phyloP scores from a whole-genome alignment of 2,113 vertebrate genomes.

The Pseudopodoces humilis region DNA sequence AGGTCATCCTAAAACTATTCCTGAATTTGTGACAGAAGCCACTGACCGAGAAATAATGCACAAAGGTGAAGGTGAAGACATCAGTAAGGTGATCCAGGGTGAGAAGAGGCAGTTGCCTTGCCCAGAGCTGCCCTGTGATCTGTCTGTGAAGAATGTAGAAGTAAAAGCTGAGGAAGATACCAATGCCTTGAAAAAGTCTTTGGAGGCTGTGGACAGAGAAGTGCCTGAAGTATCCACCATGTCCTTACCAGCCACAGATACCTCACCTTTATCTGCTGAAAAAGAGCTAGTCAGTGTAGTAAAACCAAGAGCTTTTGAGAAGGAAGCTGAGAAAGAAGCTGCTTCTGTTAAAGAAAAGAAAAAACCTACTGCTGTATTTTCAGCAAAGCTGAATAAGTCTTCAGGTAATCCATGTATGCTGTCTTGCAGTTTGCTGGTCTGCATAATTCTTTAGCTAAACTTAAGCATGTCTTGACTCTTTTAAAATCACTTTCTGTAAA shows the following conservation, averaged over 20 bases:
- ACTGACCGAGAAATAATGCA: background rate
- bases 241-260: slow-evolving; percentile 38
- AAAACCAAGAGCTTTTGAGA: slow-evolving; percentile 64
- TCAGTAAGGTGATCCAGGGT: background rate
- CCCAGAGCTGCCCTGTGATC: slow-evolving; percentile 68
- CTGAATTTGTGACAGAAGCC: slow-evolving; percentile 39
- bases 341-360: slow-evolving; percentile 70
- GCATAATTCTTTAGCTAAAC: slow-evolving; percentile 54
- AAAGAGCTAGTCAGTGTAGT: slow-evolving; percentile 66
- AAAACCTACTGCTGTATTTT: slow-evolving; percentile 72
- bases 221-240: slow-evolving; percentile 49
- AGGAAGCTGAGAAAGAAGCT: slow-evolving; percentile 67
- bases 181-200: slow-evolving; percentile 49
- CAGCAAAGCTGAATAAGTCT: slow-evolving; percentile 79
- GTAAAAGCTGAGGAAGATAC: slow-evolving; percentile 56
- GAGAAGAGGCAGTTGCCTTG: slow-evolving; percentile 47
- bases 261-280: slow-evolving; percentile 52
- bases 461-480: slow-evolving; percentile 33
- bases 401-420: slow-evolving; percentile 77
- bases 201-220: slow-evolving; percentile 65
- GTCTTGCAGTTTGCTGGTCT: slow-evolving; percentile 54
- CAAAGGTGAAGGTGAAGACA: slow-evolving; percentile 12
- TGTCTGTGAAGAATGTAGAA: slow-evolving; percentile 66
- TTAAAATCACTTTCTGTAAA: background rate
- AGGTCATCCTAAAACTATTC: slow-evolving; percentile 56